Conservation (phyloP, 2,888 invertebrate genomes). For the Luperina nickerlii region DNA sequence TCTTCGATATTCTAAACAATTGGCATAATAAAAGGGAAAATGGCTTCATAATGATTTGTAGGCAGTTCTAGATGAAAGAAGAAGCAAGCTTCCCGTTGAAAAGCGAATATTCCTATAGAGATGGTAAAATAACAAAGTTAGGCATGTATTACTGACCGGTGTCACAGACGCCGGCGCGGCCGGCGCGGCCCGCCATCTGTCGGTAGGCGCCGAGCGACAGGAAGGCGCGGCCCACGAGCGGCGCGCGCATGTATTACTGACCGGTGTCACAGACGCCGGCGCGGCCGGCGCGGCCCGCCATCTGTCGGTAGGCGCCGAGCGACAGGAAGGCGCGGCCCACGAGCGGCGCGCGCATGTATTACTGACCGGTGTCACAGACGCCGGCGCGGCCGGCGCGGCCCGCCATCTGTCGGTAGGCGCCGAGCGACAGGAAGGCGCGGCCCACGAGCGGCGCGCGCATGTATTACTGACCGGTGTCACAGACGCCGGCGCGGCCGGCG, state of each 20-base stretch:
- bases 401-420: slow-evolving; percentile 98
- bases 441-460: slow-evolving; percentile 96
- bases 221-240: too few species aligned
- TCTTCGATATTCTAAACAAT: background rate
- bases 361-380: too few species aligned
- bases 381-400: slow-evolving; percentile 97
- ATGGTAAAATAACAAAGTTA: background rate
- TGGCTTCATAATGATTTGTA: background rate
- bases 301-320: slow-evolving; percentile 97
- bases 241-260: too few species aligned
- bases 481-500: slow-evolving; percentile 96
- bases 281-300: slow-evolving; percentile 98
- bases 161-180: slow-evolving; percentile 96
- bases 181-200: slow-evolving; percentile 99
- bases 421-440: slow-evolving; percentile 92
- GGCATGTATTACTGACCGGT: slow-evolving; percentile 83
- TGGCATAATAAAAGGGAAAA: background rate
- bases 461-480: too few species aligned
- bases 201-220: too few species aligned
- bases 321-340: slow-evolving; percentile 94
- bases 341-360: slow-evolving; percentile 96
- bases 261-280: too few species aligned
- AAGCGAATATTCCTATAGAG: background rate
- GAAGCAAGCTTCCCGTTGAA: too few species aligned
- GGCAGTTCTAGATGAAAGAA: background rate